These are phyloP conservation scores for Aphelinus atriplicis DNA, from an alignment of 1,140 invertebrate species.

Conservation along the genomic window DNA sequence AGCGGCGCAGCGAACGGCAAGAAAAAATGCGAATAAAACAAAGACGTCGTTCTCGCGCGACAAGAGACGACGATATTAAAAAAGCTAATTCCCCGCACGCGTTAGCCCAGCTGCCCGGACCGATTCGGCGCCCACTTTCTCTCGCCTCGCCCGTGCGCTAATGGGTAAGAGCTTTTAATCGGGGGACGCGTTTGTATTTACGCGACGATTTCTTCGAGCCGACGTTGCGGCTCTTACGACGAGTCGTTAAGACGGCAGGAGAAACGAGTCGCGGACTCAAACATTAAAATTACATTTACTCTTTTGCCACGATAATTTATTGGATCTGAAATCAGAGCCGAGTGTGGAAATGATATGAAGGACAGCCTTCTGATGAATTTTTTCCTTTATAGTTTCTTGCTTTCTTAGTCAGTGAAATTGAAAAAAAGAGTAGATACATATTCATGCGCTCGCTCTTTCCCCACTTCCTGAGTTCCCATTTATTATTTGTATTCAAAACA, in stretches of 20 bases:
- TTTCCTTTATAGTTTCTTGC: no score
- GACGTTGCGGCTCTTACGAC: not conserved
- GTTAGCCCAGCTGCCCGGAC: not conserved
- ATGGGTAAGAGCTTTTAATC: slow-evolving; percentile 36
- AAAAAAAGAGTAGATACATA: no score
- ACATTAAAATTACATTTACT: slow-evolving; percentile 54
- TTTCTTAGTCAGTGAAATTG: no score
- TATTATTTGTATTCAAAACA: no score
- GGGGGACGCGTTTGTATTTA: not conserved
- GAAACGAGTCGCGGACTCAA: slow-evolving; percentile 26
- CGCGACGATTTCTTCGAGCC: not conserved
- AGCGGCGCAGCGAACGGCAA: slow-evolving; percentile 40
- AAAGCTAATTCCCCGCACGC: slow-evolving; percentile 46
- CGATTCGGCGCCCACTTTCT: not conserved
- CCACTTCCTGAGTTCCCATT: no score
- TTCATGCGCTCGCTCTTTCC: no score
- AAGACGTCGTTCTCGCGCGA: slow-evolving; percentile 24
- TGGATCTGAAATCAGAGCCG: no score
- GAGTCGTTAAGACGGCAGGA: slow-evolving; percentile 10
- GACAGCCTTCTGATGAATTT: no score
- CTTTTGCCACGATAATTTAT: slow-evolving; percentile 20
- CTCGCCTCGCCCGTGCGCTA: not conserved
- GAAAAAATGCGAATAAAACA: slow-evolving; percentile 43
- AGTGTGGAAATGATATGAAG: no score
- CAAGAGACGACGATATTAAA: slow-evolving; percentile 40